These are phyloP conservation scores for Rynchops niger DNA, from an alignment of 2,113 vertebrate genomes.

Conservation along the genomic window DNA sequence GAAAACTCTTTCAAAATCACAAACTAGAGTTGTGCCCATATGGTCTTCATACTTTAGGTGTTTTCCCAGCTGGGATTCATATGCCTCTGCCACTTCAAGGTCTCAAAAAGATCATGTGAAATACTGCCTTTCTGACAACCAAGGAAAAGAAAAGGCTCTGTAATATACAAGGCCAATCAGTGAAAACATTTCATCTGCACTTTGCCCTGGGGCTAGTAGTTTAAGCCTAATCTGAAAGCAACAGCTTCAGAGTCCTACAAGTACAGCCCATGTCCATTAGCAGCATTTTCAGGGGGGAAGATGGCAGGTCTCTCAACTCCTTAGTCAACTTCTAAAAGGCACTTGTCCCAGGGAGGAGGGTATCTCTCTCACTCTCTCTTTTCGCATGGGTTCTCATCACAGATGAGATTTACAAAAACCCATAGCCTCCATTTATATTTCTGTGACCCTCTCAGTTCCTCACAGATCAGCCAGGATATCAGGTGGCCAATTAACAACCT, in stretches of 20 bases:
- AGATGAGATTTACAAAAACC: neutral
- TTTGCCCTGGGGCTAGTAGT: neutral
- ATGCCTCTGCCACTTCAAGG: neutral
- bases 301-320: neutral
- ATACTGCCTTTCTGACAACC: neutral
- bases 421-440: neutral
- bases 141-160: neutral
- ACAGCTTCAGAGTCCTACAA: neutral
- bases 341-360: neutral
- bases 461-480: neutral
- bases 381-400: neutral
- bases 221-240: neutral
- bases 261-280: neutral
- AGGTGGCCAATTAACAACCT: neutral
- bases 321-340: neutral
- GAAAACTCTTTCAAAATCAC: neutral
- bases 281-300: neutral
- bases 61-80: neutral
- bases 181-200: neutral
- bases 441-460: neutral
- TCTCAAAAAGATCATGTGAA: neutral
- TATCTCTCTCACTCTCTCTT: accelerated
- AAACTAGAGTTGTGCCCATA: neutral
- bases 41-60: neutral
- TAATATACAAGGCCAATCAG: neutral